Evolutionary conservation across 1,140 invertebrate species (phyloP).

Genomic region (Aphis craccivora): DNA sequence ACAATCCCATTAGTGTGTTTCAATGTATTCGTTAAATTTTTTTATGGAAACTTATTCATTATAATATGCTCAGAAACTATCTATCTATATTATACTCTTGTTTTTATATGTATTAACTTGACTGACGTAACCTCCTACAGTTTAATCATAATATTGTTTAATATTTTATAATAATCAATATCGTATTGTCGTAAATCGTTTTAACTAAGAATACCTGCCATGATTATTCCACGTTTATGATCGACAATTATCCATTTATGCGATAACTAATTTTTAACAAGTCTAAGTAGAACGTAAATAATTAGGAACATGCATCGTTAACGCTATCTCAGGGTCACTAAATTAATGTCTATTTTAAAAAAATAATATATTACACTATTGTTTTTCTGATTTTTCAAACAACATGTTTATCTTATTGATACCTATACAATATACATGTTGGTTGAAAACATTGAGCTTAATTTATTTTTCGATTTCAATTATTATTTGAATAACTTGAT

Average conservation of each 20-base stretch:
- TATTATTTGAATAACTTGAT: neutral
- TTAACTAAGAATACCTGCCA: neutral
- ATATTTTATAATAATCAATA: neutral
- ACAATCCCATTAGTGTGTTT: too few relatives aligned
- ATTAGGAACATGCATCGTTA: neutral
- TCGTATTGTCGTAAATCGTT: neutral
- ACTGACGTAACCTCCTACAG: neutral
- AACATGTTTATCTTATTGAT: neutral
- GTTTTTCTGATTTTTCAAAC: neutral
- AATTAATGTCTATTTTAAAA: neutral
- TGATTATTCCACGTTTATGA: neutral
- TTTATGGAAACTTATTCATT: too few relatives aligned
- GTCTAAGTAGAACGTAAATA: neutral
- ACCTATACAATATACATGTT: neutral
- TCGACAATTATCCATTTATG: conserved; percentile 1
- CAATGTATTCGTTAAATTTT: too few relatives aligned
- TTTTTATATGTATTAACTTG: neutral
- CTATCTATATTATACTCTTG: too few relatives aligned
- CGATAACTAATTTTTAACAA: conserved; percentile 1
- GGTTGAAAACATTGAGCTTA: neutral
- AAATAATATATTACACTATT: neutral
- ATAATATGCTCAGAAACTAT: too few relatives aligned
- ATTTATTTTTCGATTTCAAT: neutral
- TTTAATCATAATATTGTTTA: neutral
- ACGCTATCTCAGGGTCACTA: neutral